Conservation (phyloP, 1,140 invertebrate genomes). For the Popillia japonica region DNA sequence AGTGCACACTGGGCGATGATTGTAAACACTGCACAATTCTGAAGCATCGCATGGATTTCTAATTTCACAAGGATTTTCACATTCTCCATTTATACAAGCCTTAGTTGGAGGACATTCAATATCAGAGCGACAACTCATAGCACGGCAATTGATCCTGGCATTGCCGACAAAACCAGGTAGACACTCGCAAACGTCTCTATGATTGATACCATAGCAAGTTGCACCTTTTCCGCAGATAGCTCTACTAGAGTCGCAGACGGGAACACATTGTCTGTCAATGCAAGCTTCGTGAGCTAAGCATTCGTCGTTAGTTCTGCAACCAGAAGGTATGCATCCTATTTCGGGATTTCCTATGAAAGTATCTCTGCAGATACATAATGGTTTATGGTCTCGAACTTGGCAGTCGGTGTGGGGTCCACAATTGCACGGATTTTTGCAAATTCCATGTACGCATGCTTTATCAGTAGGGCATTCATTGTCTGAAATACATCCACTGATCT, state of each 20-base stretch:
- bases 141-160: constrained; percentile 76
- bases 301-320: constrained; percentile 77
- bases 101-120: constrained; percentile 77
- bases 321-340: constrained; percentile 72
- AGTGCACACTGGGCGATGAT: constrained; percentile 78
- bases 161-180: constrained; percentile 82
- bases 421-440: constrained; percentile 83
- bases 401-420: constrained; percentile 84
- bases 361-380: constrained; percentile 80
- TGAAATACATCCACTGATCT: constrained; percentile 73
- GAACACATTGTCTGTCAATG: constrained; percentile 79
- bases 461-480: constrained; percentile 80
- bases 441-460: constrained; percentile 78
- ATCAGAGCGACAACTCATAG: constrained; percentile 79
- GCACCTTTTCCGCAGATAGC: constrained; percentile 62
- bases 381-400: constrained; percentile 81
- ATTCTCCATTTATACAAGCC: constrained; percentile 82
- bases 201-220: constrained; percentile 78
- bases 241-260: constrained; percentile 75
- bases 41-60: constrained; percentile 73
- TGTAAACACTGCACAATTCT: constrained; percentile 78
- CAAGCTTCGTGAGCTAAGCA: constrained; percentile 81
- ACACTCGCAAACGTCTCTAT: constrained; percentile 83
- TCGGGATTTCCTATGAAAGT: constrained; percentile 85
- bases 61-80: constrained; percentile 76